A percentile compares a stretch with the other conserved stretches of the same genome.
Conservation (phyloP, 2,888 invertebrate genomes). For the Stramonita haemastoma region DNA sequence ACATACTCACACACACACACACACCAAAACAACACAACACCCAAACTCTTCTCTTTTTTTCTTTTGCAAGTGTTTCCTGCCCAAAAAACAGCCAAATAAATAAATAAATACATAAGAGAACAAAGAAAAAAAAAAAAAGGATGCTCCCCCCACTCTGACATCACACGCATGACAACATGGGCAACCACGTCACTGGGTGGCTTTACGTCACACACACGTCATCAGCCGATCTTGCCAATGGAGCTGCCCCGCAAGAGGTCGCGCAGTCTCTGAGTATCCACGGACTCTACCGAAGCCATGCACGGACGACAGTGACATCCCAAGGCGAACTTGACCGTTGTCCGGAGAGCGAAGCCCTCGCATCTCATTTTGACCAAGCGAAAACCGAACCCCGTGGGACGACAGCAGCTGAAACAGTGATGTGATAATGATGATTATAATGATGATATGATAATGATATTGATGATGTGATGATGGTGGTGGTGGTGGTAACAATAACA, state of each 20-base stretch:
- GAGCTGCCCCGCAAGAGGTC: constrained; percentile 46
- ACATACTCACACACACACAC: constrained; percentile 6
- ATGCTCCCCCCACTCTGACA: not conserved
- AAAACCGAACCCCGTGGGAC: constrained; percentile 39
- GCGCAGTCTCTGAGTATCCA: constrained; percentile 40
- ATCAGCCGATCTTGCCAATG: constrained; percentile 28
- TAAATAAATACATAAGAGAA: not conserved
- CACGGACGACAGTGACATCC: constrained; percentile 49
- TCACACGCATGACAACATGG: not conserved
- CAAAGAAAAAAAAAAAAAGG: not conserved
- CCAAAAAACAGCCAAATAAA: not conserved
- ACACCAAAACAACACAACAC: not conserved
- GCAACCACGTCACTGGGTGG: not conserved
- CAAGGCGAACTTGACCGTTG: constrained; percentile 42
- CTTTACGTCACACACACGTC: not conserved
- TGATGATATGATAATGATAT: not conserved
- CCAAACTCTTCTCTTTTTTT: not conserved
- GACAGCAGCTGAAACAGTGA: constrained; percentile 45
- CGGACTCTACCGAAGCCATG: constrained; percentile 35
- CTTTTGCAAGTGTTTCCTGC: not conserved
- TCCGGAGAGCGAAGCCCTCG: constrained; percentile 32
- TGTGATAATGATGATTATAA: not conserved
- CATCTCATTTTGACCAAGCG: constrained; percentile 40
- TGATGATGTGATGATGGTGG: not conserved
- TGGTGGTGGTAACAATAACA: not conserved